Evolutionary conservation across 2,888 invertebrate species (phyloP).

Genomic region (Sarcophaga variegata): DNA sequence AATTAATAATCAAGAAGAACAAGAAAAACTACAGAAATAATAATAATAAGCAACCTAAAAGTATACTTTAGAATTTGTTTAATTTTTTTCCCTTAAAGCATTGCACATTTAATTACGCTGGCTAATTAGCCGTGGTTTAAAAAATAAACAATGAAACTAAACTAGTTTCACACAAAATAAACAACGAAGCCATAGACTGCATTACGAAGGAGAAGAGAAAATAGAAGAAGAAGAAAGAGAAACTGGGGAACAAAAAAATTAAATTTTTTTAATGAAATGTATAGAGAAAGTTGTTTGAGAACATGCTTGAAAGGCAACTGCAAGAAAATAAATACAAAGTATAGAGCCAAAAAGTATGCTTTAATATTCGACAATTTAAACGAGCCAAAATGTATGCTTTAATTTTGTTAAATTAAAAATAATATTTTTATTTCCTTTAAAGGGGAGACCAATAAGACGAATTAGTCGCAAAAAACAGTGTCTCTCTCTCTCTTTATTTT

Average conservation of each 20-base stretch:
- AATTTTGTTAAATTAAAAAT: constrained; percentile 30
- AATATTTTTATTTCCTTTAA: background rate
- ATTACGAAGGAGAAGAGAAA: constrained; percentile 4
- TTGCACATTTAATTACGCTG: constrained; percentile 60
- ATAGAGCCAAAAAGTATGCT: constrained; percentile 11
- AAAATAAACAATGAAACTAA: constrained; percentile 45
- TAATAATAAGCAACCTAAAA: constrained; percentile 44
- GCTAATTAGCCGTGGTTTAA: constrained; percentile 62
- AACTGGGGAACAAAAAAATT: constrained; percentile 1
- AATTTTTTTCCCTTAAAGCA: background rate
- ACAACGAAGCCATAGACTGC: background rate
- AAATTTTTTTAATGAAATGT: background rate
- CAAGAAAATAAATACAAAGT: constrained; percentile 9
- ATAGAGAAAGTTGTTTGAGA: constrained; percentile 35
- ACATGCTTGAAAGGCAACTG: constrained; percentile 1
- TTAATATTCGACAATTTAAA: constrained; percentile 22
- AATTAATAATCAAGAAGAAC: constrained; percentile 21
- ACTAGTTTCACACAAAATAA: constrained; percentile 27
- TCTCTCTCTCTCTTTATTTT: background rate
- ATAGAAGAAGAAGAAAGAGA: background rate
- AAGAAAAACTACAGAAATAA: background rate
- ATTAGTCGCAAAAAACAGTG: no score
- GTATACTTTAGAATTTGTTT: constrained; percentile 31
- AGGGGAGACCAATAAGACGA: no score
- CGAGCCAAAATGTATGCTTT: constrained; percentile 54